Conservation (phyloP, 2,888 invertebrate genomes). For the Gymnocheta viridis region DNA sequence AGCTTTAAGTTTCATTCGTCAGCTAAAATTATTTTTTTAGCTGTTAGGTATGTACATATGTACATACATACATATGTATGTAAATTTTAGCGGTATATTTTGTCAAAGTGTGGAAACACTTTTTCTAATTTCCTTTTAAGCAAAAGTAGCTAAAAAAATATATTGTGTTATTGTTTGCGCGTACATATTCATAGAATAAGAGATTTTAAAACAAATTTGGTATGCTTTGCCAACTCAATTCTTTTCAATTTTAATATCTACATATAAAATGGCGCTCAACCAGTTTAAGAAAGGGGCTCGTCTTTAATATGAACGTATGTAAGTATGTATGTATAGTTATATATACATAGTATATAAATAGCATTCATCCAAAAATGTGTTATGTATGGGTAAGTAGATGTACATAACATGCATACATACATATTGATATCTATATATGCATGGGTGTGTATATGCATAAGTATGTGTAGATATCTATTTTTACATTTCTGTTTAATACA, state of each 20-base stretch:
- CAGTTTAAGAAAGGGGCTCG: conserved; percentile 67
- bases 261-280: neutral
- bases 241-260: neutral
- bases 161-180: neutral
- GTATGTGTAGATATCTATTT: neutral
- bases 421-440: neutral
- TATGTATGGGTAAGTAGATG: neutral
- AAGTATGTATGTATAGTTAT: neutral
- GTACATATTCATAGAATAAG: too few relatives aligned
- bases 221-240: neutral
- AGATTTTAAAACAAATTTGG: too few relatives aligned
- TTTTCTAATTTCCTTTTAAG: too few relatives aligned
- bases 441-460: neutral
- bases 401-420: neutral
- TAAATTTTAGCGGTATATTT: neutral
- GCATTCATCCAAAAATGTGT: too few relatives aligned
- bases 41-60: neutral
- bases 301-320: conserved; percentile 30
- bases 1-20: too few relatives aligned
- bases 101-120: too few relatives aligned
- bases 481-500: too few relatives aligned
- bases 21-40: too few relatives aligned
- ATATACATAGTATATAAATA: neutral
- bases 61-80: neutral
- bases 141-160: too few relatives aligned